Evolutionary conservation across 2,888 invertebrate genomes (phyloP).

Genomic region (Caenorhabditis sp.): DNA sequence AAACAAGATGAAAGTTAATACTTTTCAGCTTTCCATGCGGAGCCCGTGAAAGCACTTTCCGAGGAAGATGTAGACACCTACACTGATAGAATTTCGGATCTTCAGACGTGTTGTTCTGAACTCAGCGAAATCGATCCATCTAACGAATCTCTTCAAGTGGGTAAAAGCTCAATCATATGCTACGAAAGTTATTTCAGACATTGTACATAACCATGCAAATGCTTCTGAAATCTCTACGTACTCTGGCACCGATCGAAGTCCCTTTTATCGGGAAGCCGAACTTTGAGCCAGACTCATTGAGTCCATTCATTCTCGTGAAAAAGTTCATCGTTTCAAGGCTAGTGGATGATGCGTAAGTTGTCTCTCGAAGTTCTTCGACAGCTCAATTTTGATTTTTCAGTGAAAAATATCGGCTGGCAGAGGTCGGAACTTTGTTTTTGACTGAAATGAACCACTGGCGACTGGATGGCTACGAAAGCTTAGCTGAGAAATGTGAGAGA

Average conservation of each 20-base stretch:
- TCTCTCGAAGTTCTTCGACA: not conserved
- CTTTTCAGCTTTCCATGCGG: conserved; percentile 50
- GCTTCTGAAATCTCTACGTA: conserved; percentile 57
- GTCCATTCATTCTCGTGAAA: conserved; percentile 29
- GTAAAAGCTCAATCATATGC: not conserved
- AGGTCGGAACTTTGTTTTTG: conserved; percentile 46
- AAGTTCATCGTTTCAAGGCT: conserved; percentile 37
- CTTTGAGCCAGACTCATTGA: conserved; percentile 48
- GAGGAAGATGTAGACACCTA: conserved; percentile 48
- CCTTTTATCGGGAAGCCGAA: conserved; percentile 62
- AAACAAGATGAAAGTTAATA: not conserved
- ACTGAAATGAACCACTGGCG: conserved; percentile 63
- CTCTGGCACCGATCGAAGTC: conserved; percentile 31
- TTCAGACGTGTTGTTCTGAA: conserved; percentile 35
- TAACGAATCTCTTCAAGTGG: conserved; percentile 51
- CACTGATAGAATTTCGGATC: conserved; percentile 38
- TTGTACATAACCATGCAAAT: conserved; percentile 61
- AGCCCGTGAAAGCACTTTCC: conserved; percentile 19
- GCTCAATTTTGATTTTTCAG: not conserved
- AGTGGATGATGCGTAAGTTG: conserved; percentile 45
- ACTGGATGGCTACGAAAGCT: conserved; percentile 28
- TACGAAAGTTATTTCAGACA: conserved; percentile 26
- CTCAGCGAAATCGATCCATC: conserved; percentile 37
- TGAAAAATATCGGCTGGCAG: conserved; percentile 51
- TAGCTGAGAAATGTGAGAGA: conserved; percentile 19